These are phyloP conservation scores for Plagiodera versicolora DNA, from an alignment of 2,888 invertebrate species.

Conservation along the genomic window DNA sequence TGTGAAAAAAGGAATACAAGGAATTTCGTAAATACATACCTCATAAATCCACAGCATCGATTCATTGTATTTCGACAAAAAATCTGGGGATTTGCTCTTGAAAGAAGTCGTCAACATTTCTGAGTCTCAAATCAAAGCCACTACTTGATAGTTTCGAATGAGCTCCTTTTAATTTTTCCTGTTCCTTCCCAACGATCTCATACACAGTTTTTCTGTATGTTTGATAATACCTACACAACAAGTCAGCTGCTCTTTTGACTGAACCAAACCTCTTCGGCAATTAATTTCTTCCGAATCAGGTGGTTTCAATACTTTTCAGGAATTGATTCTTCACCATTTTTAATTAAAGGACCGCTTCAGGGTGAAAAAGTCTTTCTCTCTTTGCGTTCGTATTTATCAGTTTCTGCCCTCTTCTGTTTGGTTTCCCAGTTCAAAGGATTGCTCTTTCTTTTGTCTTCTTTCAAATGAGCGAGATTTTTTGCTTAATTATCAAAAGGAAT, in stretches of 20 bases:
- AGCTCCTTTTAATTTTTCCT: no score
- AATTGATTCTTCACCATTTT: conserved; percentile 48
- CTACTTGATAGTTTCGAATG: no score
- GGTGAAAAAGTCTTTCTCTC: conserved; percentile 33
- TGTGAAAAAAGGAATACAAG: no score
- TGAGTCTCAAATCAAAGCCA: no score
- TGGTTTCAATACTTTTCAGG: conserved; percentile 47
- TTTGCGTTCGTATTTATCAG: conserved; percentile 42
- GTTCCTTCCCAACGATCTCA: neutral
- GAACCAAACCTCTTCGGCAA: conserved; percentile 39
- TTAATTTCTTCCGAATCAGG: conserved; percentile 51
- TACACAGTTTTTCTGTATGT: conserved; percentile 15
- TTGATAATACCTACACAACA: conserved; percentile 26
- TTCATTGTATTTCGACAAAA: no score
- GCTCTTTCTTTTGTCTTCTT: conserved; percentile 45
- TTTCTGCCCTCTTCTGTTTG: conserved; percentile 42
- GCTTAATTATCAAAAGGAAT: conserved; percentile 34
- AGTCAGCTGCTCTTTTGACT: conserved; percentile 33
- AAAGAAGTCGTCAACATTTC: no score
- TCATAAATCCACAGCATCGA: no score
- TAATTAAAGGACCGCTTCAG: conserved; percentile 45
- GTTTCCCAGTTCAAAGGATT: conserved; percentile 45
- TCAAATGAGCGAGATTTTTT: conserved; percentile 38
- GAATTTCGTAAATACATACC: no score
- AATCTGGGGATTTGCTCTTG: no score